phyloP scores from a whole-genome alignment of 2,888 invertebrate genomes.

The Linnaemya tessellans region DNA sequence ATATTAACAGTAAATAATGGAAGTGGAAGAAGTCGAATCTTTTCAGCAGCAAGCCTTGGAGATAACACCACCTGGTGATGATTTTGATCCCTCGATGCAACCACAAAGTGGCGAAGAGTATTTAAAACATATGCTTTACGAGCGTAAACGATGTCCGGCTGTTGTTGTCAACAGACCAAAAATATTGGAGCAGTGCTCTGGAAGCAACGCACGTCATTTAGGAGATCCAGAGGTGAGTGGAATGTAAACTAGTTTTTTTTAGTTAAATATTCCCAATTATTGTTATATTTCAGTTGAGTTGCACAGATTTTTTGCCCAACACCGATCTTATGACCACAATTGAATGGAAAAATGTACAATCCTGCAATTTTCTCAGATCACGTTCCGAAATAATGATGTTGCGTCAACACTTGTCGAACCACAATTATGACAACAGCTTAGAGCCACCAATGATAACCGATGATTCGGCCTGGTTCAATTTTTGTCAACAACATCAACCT shows the following conservation, averaged over 20 bases:
- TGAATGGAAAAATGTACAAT: slow-evolving; percentile 81
- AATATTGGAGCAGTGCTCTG: slow-evolving; percentile 19
- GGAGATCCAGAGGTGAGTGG: slow-evolving; percentile 69
- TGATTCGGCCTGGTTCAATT: slow-evolving; percentile 77
- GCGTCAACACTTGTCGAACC: slow-evolving; percentile 73
- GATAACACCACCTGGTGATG: slow-evolving; percentile 78
- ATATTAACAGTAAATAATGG: slow-evolving; percentile 50
- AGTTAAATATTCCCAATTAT: background rate
- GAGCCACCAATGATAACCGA: slow-evolving; percentile 77
- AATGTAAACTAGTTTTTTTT: background rate
- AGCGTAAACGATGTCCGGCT: slow-evolving; percentile 80
- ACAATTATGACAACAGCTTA: slow-evolving; percentile 72
- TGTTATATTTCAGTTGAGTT: slow-evolving; percentile 33
- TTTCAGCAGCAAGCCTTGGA: slow-evolving; percentile 81
- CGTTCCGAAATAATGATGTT: slow-evolving; percentile 74
- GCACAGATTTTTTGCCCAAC: slow-evolving; percentile 70
- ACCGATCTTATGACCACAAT: slow-evolving; percentile 78
- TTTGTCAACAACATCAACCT: slow-evolving; percentile 79
- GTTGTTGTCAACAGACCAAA: slow-evolving; percentile 77
- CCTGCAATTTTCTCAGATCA: slow-evolving; percentile 77
- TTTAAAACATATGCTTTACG: slow-evolving; percentile 81
- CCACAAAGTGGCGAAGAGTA: slow-evolving; percentile 81
- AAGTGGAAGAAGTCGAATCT: slow-evolving; percentile 74
- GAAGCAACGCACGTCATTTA: slow-evolving; percentile 7
- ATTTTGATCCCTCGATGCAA: slow-evolving; percentile 79